Evolutionary conservation across 2,797 vertebrate species (phyloP).

Genomic region (Anabacerthia variegaticeps): DNA sequence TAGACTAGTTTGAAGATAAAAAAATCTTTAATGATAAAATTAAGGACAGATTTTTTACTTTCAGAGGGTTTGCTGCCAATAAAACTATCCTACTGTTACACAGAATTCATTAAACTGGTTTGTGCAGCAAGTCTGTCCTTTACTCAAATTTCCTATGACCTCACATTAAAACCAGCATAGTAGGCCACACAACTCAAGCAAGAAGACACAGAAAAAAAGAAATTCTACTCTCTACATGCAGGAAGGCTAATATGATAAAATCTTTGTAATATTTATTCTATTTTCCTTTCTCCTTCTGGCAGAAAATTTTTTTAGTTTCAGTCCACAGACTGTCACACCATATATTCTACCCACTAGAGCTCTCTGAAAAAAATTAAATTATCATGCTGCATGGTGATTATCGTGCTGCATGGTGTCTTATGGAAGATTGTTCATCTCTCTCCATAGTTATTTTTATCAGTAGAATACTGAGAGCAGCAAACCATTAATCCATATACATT

Average conservation of each 20-base stretch:
- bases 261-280: background rate
- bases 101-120: background rate
- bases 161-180: background rate
- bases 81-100: background rate
- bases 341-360: background rate
- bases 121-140: background rate
- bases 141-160: background rate
- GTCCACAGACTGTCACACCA: accelerated
- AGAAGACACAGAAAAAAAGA: background rate
- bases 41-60: background rate
- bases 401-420: background rate
- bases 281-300: background rate
- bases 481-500: background rate
- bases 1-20: background rate
- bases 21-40: background rate
- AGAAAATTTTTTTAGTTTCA: background rate
- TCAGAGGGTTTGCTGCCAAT: background rate
- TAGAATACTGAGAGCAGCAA: background rate
- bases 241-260: background rate
- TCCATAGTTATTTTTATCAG: background rate
- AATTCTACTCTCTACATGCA: background rate
- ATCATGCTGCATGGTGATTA: background rate
- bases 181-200: background rate
- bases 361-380: background rate
- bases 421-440: background rate